A percentile compares a stretch with the other conserved stretches of the same genome.
phyloP scores from a whole-genome alignment of 92 coral and sea anemone species.

The Epizoanthus ramosus region DNA sequence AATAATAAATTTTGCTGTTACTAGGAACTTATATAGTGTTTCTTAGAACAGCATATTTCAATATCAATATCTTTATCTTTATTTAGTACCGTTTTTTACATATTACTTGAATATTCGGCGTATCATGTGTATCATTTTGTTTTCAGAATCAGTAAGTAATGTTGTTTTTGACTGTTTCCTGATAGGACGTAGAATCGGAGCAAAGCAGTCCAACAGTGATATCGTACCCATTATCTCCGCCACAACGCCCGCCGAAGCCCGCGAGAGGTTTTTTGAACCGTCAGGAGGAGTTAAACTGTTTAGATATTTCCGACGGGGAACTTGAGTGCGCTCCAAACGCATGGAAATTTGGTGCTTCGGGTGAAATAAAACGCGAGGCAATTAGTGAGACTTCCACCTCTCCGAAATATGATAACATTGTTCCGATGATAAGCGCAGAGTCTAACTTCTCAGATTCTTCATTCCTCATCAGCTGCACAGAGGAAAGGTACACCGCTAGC shows the following conservation, averaged over 20 bases:
- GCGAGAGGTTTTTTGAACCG: neutral
- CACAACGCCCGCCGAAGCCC: neutral
- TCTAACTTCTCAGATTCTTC: neutral
- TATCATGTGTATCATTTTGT: too few species aligned
- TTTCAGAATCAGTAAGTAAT: neutral
- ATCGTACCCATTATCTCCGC: neutral
- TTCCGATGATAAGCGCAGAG: neutral
- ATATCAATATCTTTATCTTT: too few species aligned
- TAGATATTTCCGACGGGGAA: neutral
- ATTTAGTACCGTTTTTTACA: too few species aligned
- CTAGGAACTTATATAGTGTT: too few species aligned
- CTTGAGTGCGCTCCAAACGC: neutral
- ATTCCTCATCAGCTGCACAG: neutral
- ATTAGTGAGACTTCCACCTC: neutral
- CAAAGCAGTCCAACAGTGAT: conserved; percentile 1
- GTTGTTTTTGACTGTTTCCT: neutral
- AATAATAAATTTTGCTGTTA: too few species aligned
- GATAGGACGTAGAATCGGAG: conserved; percentile 5
- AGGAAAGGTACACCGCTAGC: neutral
- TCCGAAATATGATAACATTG: neutral
- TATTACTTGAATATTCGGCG: too few species aligned
- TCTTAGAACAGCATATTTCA: too few species aligned
- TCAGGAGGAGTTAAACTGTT: neutral
- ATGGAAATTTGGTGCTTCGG: neutral
- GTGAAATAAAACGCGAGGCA: neutral